Evolutionary conservation across 1,140 invertebrate genomes (phyloP).

Genomic region (Lepidurus arcticus): DNA sequence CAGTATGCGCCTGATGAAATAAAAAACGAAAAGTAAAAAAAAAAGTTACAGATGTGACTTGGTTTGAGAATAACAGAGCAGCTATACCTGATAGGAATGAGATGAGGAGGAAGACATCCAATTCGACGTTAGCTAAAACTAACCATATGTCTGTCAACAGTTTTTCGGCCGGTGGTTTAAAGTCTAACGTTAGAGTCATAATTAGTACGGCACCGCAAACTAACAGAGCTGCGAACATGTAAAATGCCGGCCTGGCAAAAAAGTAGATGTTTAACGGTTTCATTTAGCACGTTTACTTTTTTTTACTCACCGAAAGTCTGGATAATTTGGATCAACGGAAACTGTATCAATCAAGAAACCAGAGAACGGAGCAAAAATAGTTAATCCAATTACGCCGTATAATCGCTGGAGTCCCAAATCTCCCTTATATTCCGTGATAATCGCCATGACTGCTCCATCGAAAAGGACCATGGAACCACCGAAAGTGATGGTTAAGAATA

Average conservation of each 20-base stretch:
- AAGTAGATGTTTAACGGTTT: slow-evolving; percentile 23
- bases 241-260: slow-evolving; percentile 66
- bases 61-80: slow-evolving; percentile 20
- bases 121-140: slow-evolving; percentile 65
- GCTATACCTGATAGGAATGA: slow-evolving; percentile 64
- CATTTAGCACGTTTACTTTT: not conserved
- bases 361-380: slow-evolving; percentile 70
- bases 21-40: not conserved
- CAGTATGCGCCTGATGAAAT: slow-evolving; percentile 61
- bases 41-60: slow-evolving; percentile 28
- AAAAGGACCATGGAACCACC: slow-evolving; percentile 74
- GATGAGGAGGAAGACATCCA: slow-evolving; percentile 63
- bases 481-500: slow-evolving; percentile 59
- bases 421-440: slow-evolving; percentile 66
- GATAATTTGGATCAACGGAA: slow-evolving; percentile 55
- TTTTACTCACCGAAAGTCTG: slow-evolving; percentile 61
- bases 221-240: slow-evolving; percentile 67
- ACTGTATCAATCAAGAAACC: slow-evolving; percentile 66
- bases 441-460: slow-evolving; percentile 72
- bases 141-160: slow-evolving; percentile 62
- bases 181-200: slow-evolving; percentile 67
- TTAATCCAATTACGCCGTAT: slow-evolving; percentile 69
- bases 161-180: slow-evolving; percentile 65
- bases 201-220: slow-evolving; percentile 60
- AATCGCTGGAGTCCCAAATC: slow-evolving; percentile 74